Evolutionary conservation across 2,888 invertebrate species (phyloP).

Genomic region (Melanostoma scalare): DNA sequence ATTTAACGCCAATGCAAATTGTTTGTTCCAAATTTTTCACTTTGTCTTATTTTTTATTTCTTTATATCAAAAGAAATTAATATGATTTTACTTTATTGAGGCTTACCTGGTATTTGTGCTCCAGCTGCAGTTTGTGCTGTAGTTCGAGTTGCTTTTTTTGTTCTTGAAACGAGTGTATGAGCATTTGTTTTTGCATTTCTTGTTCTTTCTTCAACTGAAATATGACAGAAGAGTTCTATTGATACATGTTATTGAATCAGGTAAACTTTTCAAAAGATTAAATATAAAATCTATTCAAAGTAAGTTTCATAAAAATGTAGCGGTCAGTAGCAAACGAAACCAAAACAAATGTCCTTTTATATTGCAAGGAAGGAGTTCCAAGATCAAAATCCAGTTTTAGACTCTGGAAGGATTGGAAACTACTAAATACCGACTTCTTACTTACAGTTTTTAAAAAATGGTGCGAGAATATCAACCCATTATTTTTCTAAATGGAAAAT

Average conservation of each 20-base stretch:
- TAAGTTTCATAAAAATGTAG: conserved; percentile 6
- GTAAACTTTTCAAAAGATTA: conserved; percentile 17
- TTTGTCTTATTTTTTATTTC: conserved; percentile 33
- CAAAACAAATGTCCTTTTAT: no score
- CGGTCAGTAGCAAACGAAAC: not conserved
- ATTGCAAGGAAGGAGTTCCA: no score
- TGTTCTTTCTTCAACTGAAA: conserved; percentile 95
- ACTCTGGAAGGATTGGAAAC: no score
- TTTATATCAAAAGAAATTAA: conserved; percentile 1
- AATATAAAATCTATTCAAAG: not conserved
- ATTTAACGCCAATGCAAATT: not conserved
- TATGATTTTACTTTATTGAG: not conserved
- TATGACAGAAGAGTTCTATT: conserved; percentile 61
- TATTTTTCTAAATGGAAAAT: no score
- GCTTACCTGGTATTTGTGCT: conserved; percentile 92
- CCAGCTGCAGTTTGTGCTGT: conserved; percentile 94
- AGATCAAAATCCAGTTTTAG: no score
- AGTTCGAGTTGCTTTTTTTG: conserved; percentile 95
- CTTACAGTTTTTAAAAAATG: no score
- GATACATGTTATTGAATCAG: conserved; percentile 66
- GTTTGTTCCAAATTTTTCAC: conserved; percentile 57
- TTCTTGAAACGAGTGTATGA: conserved; percentile 95
- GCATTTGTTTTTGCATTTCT: conserved; percentile 94
- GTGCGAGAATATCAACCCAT: no score
- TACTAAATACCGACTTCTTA: no score